Evolutionary conservation across 2,113 vertebrate species (phyloP).

Genomic region (Dasyurus viverrinus): DNA sequence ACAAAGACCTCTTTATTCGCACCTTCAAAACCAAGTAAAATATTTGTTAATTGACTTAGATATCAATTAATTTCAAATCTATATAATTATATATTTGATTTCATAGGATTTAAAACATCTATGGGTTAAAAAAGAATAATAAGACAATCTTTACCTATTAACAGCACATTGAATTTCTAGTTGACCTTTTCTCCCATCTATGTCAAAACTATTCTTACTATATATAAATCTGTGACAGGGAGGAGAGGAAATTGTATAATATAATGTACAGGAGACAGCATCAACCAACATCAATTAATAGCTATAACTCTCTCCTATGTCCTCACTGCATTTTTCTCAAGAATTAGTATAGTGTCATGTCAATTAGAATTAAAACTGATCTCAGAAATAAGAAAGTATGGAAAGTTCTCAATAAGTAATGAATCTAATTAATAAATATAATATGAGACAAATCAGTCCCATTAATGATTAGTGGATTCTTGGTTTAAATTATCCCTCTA

Average conservation of each 20-base stretch:
- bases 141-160: background rate
- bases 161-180: background rate
- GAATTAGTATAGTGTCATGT: background rate
- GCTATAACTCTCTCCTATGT: background rate
- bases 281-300: background rate
- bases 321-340: conserved; percentile 5
- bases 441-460: background rate
- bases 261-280: background rate
- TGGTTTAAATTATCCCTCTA: background rate
- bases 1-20: background rate
- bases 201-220: background rate
- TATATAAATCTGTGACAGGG: background rate
- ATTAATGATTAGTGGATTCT: background rate
- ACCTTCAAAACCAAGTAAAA: background rate
- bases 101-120: background rate
- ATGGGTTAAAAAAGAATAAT: background rate
- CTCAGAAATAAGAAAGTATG: background rate
- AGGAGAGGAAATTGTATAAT: background rate
- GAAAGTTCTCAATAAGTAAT: background rate
- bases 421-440: background rate
- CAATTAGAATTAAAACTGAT: background rate
- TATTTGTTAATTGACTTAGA: background rate
- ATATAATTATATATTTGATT: background rate
- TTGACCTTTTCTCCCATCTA: background rate
- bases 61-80: background rate